These are phyloP conservation scores for Diloba caeruleocephala DNA, from an alignment of 2,888 invertebrate genomes.

Conservation along the genomic window DNA sequence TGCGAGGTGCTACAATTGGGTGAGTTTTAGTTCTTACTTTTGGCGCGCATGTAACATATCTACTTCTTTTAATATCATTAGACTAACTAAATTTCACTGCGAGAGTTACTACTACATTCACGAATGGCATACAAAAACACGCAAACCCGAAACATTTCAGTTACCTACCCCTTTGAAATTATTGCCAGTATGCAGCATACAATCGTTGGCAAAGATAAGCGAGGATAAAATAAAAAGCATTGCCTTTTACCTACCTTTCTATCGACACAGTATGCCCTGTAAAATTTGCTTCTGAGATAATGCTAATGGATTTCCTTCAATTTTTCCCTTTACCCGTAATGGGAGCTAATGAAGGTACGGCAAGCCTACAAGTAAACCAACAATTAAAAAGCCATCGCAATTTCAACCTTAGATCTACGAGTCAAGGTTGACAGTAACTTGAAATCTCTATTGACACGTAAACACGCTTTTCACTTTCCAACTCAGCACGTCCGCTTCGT, in stretches of 20 bases:
- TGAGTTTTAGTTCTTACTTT: too few species aligned
- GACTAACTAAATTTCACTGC: too few species aligned
- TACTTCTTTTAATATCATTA: too few species aligned
- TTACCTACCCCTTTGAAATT: background rate
- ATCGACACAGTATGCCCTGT: background rate
- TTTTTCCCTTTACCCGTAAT: slow-evolving; percentile 43
- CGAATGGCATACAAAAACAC: too few species aligned
- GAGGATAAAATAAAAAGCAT: slow-evolving; percentile 6
- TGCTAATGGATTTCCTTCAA: slow-evolving; percentile 44
- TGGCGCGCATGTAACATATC: too few species aligned
- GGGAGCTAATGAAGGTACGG: slow-evolving; percentile 43
- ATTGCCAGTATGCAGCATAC: background rate
- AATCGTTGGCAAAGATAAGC: background rate
- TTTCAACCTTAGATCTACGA: background rate
- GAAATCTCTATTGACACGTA: background rate
- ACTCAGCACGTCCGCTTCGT: slow-evolving; percentile 21
- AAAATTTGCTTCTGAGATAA: slow-evolving; percentile 29
- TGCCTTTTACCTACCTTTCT: background rate
- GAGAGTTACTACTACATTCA: too few species aligned
- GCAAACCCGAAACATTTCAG: too few species aligned
- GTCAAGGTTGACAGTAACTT: background rate
- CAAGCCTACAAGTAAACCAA: slow-evolving; percentile 27
- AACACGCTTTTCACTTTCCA: slow-evolving; percentile 25
- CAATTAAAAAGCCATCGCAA: slow-evolving; percentile 2
- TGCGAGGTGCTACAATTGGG: too few species aligned